Conservation (phyloP, 2,797 vertebrate genomes). For the Ciconia nigra region DNA sequence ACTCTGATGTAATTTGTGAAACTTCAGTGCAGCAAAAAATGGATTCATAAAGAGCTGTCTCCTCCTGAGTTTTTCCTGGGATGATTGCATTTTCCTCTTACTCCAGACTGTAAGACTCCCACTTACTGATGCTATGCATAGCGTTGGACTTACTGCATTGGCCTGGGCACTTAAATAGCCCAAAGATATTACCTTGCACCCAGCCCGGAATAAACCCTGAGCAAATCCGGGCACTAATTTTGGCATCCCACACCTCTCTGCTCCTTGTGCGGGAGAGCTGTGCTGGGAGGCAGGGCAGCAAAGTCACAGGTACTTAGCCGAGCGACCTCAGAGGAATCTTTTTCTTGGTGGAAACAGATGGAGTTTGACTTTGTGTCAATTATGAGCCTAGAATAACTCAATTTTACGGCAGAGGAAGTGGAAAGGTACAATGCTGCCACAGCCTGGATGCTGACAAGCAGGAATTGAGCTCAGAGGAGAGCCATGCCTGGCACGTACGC, state of each 20-base stretch:
- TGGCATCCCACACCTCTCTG: background rate
- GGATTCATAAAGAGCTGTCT: background rate
- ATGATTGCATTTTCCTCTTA: background rate
- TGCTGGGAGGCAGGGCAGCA: background rate
- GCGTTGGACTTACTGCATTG: background rate
- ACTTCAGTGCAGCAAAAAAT: background rate
- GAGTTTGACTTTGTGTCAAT: background rate
- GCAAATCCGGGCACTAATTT: background rate
- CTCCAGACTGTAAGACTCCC: background rate
- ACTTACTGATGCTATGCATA: background rate
- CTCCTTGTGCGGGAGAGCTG: background rate
- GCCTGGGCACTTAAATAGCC: background rate
- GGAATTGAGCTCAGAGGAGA: background rate
- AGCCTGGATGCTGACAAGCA: background rate
- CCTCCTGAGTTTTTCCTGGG: background rate
- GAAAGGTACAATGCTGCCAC: background rate
- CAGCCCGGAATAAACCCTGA: background rate
- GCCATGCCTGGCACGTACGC: background rate
- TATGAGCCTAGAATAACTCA: background rate
- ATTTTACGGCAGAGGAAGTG: background rate
- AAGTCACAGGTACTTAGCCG: background rate
- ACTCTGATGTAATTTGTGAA: background rate
- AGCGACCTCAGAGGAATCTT: background rate
- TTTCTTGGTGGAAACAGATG: background rate
- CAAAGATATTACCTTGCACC: background rate